A percentile compares a stretch with the other conserved stretches of the same genome.
Conservation (phyloP, 2,113 vertebrate species). For the Choloepus hoffmanni region DNA sequence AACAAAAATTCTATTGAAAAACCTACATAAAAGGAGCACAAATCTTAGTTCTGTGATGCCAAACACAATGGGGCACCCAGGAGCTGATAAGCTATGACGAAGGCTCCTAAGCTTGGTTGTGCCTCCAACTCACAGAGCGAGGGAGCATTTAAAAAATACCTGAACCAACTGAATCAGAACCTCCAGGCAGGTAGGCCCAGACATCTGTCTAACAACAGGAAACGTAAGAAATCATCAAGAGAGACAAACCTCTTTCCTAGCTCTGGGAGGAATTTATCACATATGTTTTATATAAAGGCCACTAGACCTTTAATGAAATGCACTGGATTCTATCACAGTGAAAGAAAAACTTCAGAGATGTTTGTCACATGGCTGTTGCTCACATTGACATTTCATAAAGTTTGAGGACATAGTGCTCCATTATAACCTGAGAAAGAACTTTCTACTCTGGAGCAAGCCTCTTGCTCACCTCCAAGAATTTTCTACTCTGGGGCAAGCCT, state of each 20-base stretch:
- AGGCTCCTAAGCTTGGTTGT: not conserved
- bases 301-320: not conserved
- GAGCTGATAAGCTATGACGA: not conserved
- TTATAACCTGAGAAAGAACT: not conserved
- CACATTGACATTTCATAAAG: not conserved
- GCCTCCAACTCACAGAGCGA: not conserved
- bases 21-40: not conserved
- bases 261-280: not conserved
- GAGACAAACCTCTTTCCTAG: not conserved
- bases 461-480: too few relatives aligned
- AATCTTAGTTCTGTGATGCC: not conserved
- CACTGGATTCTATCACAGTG: not conserved
- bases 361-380: not conserved
- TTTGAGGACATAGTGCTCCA: not conserved
- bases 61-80: too few relatives aligned
- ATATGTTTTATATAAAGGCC: not conserved
- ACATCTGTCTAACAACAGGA: slow-evolving; percentile 10
- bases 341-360: not conserved
- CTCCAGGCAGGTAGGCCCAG: not conserved
- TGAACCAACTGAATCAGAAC: not conserved
- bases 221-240: not conserved
- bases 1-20: not conserved
- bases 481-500: too few relatives aligned
- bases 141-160: not conserved
- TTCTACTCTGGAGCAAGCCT: too few relatives aligned